Evolutionary conservation across 2,797 vertebrate species (phyloP).

Genomic region (Anguilla obscura): DNA sequence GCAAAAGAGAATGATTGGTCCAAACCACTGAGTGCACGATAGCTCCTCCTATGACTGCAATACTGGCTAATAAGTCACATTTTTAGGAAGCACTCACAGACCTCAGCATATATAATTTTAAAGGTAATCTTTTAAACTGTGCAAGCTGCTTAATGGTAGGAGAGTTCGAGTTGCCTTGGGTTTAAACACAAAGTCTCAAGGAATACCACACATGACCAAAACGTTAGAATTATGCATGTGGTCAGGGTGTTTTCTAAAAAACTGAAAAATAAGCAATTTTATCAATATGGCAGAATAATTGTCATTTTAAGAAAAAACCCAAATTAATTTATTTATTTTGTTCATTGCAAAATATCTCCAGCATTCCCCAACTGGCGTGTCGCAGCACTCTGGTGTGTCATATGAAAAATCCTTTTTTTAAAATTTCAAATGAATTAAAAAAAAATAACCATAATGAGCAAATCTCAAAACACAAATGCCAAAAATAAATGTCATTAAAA

Average conservation of each 20-base stretch:
- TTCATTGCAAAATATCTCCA: background rate
- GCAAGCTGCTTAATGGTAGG: background rate
- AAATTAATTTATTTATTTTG: background rate
- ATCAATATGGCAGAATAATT: background rate
- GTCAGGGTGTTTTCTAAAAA: too few relatives aligned
- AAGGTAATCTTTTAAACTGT: background rate
- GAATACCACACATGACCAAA: background rate
- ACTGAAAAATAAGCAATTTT: background rate
- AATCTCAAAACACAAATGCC: too few relatives aligned
- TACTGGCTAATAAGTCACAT: too few relatives aligned
- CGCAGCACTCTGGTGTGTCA: too few relatives aligned
- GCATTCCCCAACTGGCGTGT: too few relatives aligned
- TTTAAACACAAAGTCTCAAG: too few relatives aligned
- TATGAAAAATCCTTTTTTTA: too few relatives aligned
- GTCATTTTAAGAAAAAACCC: background rate
- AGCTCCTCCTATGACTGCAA: background rate
- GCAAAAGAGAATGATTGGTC: background rate
- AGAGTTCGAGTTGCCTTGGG: too few relatives aligned
- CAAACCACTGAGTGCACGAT: background rate
- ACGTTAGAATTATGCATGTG: background rate
- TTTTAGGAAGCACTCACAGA: background rate
- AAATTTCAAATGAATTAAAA: too few relatives aligned
- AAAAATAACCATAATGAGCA: too few relatives aligned
- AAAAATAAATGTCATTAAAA: too few relatives aligned
- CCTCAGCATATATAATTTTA: background rate